phyloP scores from a whole-genome alignment of 2,797 vertebrate genomes.

The Stomatorhinus walkeri region DNA sequence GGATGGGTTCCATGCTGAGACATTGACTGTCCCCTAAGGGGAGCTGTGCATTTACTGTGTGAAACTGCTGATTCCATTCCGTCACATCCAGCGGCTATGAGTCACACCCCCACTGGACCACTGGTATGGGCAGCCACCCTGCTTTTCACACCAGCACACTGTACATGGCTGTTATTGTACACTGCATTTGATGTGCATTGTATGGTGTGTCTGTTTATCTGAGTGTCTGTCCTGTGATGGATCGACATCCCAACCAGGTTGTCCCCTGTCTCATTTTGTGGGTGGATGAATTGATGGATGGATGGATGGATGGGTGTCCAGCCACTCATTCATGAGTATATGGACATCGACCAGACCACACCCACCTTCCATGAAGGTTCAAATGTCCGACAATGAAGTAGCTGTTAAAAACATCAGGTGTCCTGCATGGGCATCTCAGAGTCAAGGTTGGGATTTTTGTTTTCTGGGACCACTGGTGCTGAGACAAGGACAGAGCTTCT shows the following conservation, averaged over 20 bases:
- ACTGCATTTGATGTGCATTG: not conserved
- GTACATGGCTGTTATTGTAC: not conserved
- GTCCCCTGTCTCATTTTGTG: not conserved
- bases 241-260: not conserved
- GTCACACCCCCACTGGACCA: not conserved
- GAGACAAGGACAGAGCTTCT: not conserved
- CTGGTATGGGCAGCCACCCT: not conserved
- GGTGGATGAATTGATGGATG: not conserved
- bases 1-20: not conserved
- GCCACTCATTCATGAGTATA: not conserved
- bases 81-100: not conserved
- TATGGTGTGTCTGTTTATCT: not conserved
- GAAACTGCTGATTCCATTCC: not conserved
- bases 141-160: not conserved
- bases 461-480: not conserved
- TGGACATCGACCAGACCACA: not conserved
- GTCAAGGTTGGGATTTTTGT: not conserved
- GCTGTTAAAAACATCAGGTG: not conserved
- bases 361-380: not conserved
- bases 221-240: not conserved
- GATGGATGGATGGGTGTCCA: not conserved
- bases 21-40: not conserved
- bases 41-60: not conserved
- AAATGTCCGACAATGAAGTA: not conserved
- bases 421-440: not conserved